A percentile compares a stretch with the other conserved stretches of the same genome.
Conservation (phyloP, 2,888 invertebrate species). For the Hofmannophila pseudospretella region DNA sequence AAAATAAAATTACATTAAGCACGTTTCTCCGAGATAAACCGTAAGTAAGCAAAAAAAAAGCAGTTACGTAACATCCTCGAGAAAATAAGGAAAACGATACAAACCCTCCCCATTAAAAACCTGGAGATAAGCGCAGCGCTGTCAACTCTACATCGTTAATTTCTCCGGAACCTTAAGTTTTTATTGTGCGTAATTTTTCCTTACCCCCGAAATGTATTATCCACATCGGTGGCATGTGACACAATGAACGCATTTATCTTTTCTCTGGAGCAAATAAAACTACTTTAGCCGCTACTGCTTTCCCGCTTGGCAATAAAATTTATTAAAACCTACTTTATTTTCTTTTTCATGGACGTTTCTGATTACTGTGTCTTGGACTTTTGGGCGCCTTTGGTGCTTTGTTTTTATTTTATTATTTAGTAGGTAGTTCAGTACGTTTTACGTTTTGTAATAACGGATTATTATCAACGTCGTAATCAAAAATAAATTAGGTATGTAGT, state of each 20-base stretch:
- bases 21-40: conserved; percentile 1
- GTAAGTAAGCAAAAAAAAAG: conserved; percentile 35
- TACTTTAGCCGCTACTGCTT: conserved; percentile 19
- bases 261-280: conserved; percentile 24
- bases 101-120: conserved; percentile 47
- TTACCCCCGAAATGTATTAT: conserved; percentile 40
- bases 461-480: no score
- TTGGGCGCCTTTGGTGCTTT: background rate
- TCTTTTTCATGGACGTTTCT: background rate
- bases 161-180: conserved; percentile 59
- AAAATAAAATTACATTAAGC: background rate
- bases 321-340: conserved; percentile 3
- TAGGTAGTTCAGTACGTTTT: no score
- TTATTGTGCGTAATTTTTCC: conserved; percentile 60
- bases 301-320: conserved; percentile 10
- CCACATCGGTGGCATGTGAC: conserved; percentile 42
- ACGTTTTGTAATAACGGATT: no score
- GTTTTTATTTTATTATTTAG: background rate
- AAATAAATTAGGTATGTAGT: no score
- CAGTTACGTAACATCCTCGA: conserved; percentile 36
- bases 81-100: conserved; percentile 32
- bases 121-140: conserved; percentile 60
- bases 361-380: background rate
- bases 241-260: conserved; percentile 54
- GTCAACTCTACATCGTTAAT: conserved; percentile 74